phyloP scores from a whole-genome alignment of 2,113 vertebrate genomes.

The Poeciliopsis prolifica region DNA sequence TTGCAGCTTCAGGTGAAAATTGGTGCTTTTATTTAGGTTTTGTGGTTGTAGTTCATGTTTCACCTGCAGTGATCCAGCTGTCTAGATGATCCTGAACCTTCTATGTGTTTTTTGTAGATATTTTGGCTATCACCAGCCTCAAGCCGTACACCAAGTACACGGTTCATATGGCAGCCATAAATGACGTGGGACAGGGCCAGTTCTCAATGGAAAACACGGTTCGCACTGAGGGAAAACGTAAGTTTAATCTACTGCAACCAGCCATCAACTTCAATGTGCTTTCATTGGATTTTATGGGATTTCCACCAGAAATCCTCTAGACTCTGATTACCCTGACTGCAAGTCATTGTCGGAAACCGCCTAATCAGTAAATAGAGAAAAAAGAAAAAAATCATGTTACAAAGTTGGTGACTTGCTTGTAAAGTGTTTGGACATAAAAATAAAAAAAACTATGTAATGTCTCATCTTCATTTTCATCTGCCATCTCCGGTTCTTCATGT shows the following conservation, averaged over 20 bases:
- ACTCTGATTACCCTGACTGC: neutral
- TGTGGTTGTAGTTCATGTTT: neutral
- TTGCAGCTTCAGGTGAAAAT: slow-evolving; percentile 57
- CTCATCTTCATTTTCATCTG: slow-evolving; percentile 18
- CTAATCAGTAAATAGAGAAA: neutral
- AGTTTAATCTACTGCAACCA: slow-evolving; percentile 37
- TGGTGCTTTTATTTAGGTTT: neutral
- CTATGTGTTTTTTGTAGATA: slow-evolving; percentile 43
- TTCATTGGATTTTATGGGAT: neutral
- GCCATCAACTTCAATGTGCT: neutral
- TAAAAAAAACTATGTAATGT: neutral
- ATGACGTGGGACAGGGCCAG: slow-evolving; percentile 65
- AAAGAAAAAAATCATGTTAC: neutral
- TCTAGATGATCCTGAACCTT: neutral
- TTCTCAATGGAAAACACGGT: slow-evolving; percentile 60
- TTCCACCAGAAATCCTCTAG: neutral
- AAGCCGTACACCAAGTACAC: slow-evolving; percentile 71
- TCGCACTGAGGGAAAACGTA: slow-evolving; percentile 70
- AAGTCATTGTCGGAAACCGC: neutral
- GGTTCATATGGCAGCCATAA: slow-evolving; percentile 72
- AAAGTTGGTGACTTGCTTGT: neutral
- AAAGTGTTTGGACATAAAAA: neutral
- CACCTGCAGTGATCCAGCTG: neutral
- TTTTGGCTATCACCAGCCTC: slow-evolving; percentile 52
- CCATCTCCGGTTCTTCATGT: slow-evolving; percentile 21